A percentile compares a stretch with the other conserved stretches of the same genome.
Conservation (phyloP, 2,888 invertebrate species). For the Amphimallon solstitiale region DNA sequence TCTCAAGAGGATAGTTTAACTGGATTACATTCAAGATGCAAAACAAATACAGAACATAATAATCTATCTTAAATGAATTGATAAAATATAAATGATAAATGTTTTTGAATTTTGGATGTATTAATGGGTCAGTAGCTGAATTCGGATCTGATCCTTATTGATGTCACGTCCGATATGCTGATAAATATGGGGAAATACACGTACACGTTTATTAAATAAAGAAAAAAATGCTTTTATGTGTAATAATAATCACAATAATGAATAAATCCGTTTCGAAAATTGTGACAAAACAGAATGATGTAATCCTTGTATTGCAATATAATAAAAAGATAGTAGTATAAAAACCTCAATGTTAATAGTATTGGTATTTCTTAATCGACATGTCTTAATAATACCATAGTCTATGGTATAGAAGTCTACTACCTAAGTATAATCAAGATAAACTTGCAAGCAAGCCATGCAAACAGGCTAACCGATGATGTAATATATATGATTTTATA, state of each 20-base stretch:
- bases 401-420: not conserved
- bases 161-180: slow-evolving; percentile 18
- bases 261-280: slow-evolving; percentile 27
- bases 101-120: too few relatives aligned
- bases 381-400: slow-evolving; percentile 16
- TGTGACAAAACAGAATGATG: slow-evolving; percentile 31
- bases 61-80: too few relatives aligned
- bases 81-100: too few relatives aligned
- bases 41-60: too few relatives aligned
- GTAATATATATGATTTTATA: slow-evolving; percentile 28
- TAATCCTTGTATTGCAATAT: slow-evolving; percentile 19
- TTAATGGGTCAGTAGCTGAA: not conserved
- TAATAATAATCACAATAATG: slow-evolving; percentile 20
- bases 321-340: slow-evolving; percentile 20
- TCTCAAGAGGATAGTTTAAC: too few relatives aligned
- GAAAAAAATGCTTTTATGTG: slow-evolving; percentile 5
- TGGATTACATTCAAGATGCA: too few relatives aligned
- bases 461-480: not conserved
- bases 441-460: slow-evolving; percentile 15
- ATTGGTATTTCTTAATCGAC: slow-evolving; percentile 19
- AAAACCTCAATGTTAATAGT: slow-evolving; percentile 24
- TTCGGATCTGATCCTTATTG: slow-evolving; percentile 3
- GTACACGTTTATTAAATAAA: not conserved
- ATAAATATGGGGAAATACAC: slow-evolving; percentile 27
- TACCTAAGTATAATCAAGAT: slow-evolving; percentile 13